These are phyloP conservation scores for Linnaemya tessellans DNA, from an alignment of 2,888 invertebrate species.

Conservation along the genomic window DNA sequence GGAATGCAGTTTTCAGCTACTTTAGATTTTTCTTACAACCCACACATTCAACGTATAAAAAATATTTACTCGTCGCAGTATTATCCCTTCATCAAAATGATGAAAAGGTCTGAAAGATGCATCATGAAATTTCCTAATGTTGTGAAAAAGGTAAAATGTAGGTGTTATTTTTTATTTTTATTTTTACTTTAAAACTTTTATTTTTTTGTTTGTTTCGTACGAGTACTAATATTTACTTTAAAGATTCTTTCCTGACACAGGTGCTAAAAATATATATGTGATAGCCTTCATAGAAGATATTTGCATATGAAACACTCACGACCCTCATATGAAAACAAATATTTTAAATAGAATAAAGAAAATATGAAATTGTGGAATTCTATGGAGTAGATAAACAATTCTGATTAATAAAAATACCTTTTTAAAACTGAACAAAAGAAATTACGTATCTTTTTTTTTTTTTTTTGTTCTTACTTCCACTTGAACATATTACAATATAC, in stretches of 20 bases:
- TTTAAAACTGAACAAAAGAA: constrained; percentile 20
- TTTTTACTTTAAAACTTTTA: neutral
- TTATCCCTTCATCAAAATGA: neutral
- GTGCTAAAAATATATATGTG: constrained; percentile 39
- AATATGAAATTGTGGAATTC: constrained; percentile 33
- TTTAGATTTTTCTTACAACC: constrained; percentile 37
- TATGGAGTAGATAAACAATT: neutral
- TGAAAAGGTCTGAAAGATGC: neutral
- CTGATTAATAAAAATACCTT: constrained; percentile 16
- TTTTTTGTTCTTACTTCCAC: neutral
- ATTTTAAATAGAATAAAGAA: constrained; percentile 14
- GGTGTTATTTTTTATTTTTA: constrained; percentile 30
- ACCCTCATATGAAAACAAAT: constrained; percentile 52
- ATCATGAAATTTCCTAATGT: constrained; percentile 1
- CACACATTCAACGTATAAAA: neutral
- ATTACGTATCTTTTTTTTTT: neutral
- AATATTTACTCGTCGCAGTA: constrained; percentile 13
- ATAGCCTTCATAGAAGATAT: constrained; percentile 59
- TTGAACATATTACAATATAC: neutral
- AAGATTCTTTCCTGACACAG: constrained; percentile 45
- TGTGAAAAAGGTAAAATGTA: constrained; percentile 3
- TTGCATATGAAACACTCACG: constrained; percentile 61
- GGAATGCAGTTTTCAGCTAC: constrained; percentile 33
- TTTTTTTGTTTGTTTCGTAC: no score
- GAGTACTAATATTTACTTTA: constrained; percentile 34